Percentiles rank a stretch among this genome's conserved stretches.
Evolutionary conservation across 2,797 vertebrate species (phyloP).

Genomic region (Rhinogobio ventralis): DNA sequence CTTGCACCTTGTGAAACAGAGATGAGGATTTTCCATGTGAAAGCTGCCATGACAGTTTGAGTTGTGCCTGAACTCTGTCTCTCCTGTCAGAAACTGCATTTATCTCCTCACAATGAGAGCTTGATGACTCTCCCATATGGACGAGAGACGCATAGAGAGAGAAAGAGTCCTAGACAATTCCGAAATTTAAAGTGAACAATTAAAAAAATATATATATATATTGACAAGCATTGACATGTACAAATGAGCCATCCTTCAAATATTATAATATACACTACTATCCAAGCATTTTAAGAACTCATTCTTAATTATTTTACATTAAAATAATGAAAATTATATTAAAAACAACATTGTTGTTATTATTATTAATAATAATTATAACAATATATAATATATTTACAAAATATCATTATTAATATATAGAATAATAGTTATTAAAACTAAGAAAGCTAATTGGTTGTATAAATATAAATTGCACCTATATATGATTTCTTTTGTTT

Average conservation of each 20-base stretch:
- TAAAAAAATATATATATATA: no score
- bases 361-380: no score
- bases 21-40: constrained; percentile 57
- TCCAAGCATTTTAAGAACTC: no score
- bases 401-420: background rate
- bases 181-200: background rate
- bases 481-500: no score
- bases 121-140: constrained; percentile 72
- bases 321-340: background rate
- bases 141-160: background rate
- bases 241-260: background rate
- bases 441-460: background rate
- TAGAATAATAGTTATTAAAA: background rate
- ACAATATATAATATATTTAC: background rate
- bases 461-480: no score
- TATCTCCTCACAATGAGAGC: constrained; percentile 65
- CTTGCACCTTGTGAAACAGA: constrained; percentile 20
- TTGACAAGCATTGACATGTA: background rate
- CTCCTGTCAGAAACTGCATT: constrained; percentile 70
- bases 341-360: background rate
- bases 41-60: constrained; percentile 63
- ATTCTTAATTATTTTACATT: background rate
- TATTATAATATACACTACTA: background rate
- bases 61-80: constrained; percentile 75
- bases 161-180: background rate